Base-by-base conservation (phyloP, 2,888 invertebrate species). In the Lasioglossum zephyrum region DNA sequence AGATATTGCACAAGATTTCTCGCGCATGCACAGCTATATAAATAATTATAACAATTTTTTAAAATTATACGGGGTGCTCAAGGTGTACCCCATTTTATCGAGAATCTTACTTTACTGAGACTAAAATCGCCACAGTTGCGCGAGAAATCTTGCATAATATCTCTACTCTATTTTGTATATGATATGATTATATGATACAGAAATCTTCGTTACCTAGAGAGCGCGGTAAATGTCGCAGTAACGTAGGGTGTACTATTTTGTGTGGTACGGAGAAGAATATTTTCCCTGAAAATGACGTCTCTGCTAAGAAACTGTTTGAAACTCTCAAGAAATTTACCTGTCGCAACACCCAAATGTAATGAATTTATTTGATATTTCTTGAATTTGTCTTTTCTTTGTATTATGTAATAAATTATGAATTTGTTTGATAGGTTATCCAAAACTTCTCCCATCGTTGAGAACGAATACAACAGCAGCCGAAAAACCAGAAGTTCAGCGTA, bases 351-450 rank as follows among this genome's bases (percentile, higher is more conserved):
- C 36, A 91, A 89, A 86, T 80, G 91, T 91, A 90, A 88, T 72
- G 36, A n/a, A 63, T 73, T 53, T 73, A 8, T 39, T 63, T 66
- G 0, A n/a, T 60, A 41, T 36, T 73, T 72, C 13, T 22, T 60
- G 2, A 39, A 79, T 70, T 6, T 76, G 53, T 36, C 1, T 4
- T 18, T 53, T 76, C n/a, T n/a, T 2, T 36, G 9, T 77, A 87
- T 91, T 91, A 91, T 89, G 63, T 91, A 91, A 91, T 87, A 63
- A 83, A 79, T 44, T 78, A 53, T 79, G 41, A 66, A 66, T 44
- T 77, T 18, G 31, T 75, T 74, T 72, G n/a, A 79, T 81, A 91
- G 91, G 91, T 91, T 91, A 91, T 89, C 80, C 80, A 41, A 78
- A 84, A 53, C 26, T 73, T 79, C 66, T 84, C 13, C 82, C 87